Conservation (phyloP, 2,797 vertebrate genomes). For the Adrianichthys oophorus region DNA sequence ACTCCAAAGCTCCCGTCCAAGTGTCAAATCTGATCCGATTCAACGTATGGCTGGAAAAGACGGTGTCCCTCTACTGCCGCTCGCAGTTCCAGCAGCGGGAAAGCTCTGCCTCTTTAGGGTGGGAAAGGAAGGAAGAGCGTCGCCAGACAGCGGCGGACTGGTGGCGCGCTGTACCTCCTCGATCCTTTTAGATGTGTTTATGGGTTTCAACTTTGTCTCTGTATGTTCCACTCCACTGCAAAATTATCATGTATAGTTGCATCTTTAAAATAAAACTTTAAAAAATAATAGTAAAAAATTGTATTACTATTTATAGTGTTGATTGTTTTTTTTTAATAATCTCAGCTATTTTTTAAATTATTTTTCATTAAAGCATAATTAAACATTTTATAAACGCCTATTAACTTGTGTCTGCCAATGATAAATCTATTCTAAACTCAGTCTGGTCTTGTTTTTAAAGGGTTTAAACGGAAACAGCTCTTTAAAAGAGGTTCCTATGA, state of each 20-base stretch:
- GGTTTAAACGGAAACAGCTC: constrained; percentile 37
- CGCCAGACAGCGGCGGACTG: constrained; percentile 65
- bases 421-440: background rate
- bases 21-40: constrained; percentile 10
- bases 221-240: constrained; percentile 5
- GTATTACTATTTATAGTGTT: too few species aligned
- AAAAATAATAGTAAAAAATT: too few species aligned
- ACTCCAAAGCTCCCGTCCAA: constrained; percentile 15
- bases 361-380: too few species aligned
- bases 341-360: too few species aligned
- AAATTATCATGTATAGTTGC: background rate
- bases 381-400: too few species aligned
- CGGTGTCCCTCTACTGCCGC: constrained; percentile 13
- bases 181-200: constrained; percentile 30
- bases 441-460: constrained; percentile 11
- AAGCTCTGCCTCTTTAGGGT: constrained; percentile 65
- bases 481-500: constrained; percentile 42
- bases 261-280: background rate
- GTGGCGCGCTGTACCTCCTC: constrained; percentile 61
- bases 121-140: constrained; percentile 86
- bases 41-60: background rate
- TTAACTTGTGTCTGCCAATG: background rate
- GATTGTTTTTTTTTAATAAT: too few species aligned
- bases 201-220: constrained; percentile 32
- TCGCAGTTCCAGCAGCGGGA: constrained; percentile 25